Evolutionary conservation across 2,797 vertebrate genomes (phyloP).

Genomic region (Fistularia commersonii): DNA sequence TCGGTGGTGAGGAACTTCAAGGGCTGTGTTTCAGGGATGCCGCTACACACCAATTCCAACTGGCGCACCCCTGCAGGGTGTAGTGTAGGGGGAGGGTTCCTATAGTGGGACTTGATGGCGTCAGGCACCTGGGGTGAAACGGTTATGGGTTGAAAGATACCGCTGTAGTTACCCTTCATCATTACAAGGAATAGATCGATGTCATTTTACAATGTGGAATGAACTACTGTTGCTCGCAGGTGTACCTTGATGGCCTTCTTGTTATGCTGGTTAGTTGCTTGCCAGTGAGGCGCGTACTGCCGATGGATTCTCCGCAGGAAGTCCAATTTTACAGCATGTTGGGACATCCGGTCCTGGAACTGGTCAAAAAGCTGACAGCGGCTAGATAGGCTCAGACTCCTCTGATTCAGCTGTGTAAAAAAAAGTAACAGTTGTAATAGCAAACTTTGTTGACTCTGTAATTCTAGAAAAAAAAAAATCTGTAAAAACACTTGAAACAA

Average conservation of each 20-base stretch:
- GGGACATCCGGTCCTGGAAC: constrained; percentile 93
- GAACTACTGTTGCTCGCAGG: no score
- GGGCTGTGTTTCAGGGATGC: constrained; percentile 80
- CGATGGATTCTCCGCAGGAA: constrained; percentile 91
- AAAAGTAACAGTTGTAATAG: not conserved
- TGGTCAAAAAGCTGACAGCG: constrained; percentile 94
- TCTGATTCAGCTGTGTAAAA: constrained; percentile 84
- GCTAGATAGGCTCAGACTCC: constrained; percentile 88
- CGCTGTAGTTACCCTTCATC: not conserved
- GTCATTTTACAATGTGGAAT: not conserved
- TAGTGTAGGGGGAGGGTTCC: constrained; percentile 85
- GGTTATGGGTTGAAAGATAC: not conserved
- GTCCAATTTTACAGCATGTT: constrained; percentile 92
- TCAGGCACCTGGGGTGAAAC: constrained; percentile 85
- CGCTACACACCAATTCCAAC: constrained; percentile 91
- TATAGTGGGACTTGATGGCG: constrained; percentile 96
- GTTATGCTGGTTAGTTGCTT: constrained; percentile 77
- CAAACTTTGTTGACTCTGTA: not conserved
- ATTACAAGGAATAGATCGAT: not conserved
- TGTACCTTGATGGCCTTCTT: constrained; percentile 89
- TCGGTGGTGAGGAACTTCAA: constrained; percentile 88
- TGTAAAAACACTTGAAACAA: not conserved
- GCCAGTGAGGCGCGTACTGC: constrained; percentile 83
- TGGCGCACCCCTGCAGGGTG: constrained; percentile 86
- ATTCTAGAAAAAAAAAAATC: not conserved